phyloP scores from a whole-genome alignment of 1,140 invertebrate species.

The Schlechtendalia chinensis region DNA sequence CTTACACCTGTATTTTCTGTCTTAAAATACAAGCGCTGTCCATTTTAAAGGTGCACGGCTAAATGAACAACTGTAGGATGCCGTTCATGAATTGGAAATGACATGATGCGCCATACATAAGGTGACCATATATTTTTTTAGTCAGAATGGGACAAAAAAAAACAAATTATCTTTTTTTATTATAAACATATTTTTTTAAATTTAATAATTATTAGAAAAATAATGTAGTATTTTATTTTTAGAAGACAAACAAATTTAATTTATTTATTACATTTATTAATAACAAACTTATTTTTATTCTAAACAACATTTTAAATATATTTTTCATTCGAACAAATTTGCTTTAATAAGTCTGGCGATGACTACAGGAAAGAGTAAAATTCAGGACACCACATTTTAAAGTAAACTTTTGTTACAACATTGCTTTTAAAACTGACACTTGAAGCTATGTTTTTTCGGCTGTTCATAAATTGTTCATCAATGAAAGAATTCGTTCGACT shows the following conservation, averaged over 20 bases:
- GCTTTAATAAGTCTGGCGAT: neutral
- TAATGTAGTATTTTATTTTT: neutral
- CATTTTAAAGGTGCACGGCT: no score
- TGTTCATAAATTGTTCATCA: conserved; percentile 23
- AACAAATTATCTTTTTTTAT: neutral
- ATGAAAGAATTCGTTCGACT: conserved; percentile 13
- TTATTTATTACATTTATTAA: neutral
- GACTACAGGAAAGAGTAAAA: conserved; percentile 7
- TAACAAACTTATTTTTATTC: neutral
- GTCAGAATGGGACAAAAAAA: neutral
- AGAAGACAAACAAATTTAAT: neutral
- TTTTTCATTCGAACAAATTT: neutral
- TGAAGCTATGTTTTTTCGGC: conserved; percentile 23
- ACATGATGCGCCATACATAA: no score
- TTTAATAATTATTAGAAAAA: neutral
- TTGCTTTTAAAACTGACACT: conserved; percentile 9
- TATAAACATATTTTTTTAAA: neutral
- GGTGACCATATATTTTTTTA: no score
- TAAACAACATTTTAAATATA: neutral
- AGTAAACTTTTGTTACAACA: conserved; percentile 6
- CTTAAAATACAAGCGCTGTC: no score
- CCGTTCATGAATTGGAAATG: no score
- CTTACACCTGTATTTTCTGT: no score
- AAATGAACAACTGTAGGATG: no score
- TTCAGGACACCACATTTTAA: neutral